These are phyloP conservation scores for Callyntrura guangdongensis DNA, from an alignment of 2,888 invertebrate species.

Conservation along the genomic window DNA sequence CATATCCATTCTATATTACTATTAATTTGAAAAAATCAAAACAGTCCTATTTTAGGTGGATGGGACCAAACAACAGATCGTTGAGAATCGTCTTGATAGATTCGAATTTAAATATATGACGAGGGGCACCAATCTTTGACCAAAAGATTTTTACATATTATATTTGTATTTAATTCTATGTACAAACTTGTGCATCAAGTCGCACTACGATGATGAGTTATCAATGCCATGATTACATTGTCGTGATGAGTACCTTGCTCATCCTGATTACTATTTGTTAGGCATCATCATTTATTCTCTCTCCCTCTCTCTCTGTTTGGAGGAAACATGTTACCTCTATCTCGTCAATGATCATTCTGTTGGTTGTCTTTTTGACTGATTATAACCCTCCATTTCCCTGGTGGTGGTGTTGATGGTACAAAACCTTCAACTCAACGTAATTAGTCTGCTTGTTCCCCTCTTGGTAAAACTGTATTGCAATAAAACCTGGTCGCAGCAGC, in stretches of 20 bases:
- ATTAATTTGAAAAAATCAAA: conserved; percentile 50
- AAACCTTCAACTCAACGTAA: conserved; percentile 20
- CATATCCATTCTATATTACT: conserved; percentile 41
- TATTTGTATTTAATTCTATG: no score
- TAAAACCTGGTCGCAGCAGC: no score
- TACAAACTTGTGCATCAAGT: neutral
- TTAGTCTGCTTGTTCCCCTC: neutral
- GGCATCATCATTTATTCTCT: conserved; percentile 41
- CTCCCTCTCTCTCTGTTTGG: neutral
- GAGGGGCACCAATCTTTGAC: conserved; percentile 28
- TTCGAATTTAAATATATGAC: conserved; percentile 36
- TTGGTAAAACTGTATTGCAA: neutral
- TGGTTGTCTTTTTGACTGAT: conserved; percentile 63
- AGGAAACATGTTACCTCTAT: neutral
- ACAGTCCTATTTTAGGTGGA: neutral
- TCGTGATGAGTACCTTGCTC: conserved; percentile 61
- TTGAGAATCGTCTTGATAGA: conserved; percentile 43
- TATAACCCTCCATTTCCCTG: conserved; percentile 41
- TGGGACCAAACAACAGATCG: neutral
- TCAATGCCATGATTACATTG: conserved; percentile 50
- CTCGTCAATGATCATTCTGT: conserved; percentile 19
- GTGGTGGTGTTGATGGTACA: conserved; percentile 19
- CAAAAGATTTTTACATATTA: neutral
- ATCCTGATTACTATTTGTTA: conserved; percentile 36
- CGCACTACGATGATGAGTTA: conserved; percentile 18